Evolutionary conservation across 1,140 invertebrate species (phyloP).

Genomic region (Dreissena polymorpha): DNA sequence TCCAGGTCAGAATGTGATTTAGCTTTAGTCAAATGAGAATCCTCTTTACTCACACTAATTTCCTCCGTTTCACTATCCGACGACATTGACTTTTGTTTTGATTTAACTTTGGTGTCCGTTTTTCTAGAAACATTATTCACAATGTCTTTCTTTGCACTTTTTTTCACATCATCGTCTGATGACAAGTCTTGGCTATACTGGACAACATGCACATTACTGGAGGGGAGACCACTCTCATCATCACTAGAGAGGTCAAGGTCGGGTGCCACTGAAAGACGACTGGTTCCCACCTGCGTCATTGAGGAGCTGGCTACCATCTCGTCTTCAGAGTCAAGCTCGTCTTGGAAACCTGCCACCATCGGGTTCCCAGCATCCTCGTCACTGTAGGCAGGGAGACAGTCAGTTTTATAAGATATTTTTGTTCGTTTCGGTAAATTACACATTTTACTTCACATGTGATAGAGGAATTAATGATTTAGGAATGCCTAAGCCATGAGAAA

Average conservation of each 20-base stretch:
- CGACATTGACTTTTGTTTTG: constrained; percentile 1
- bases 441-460: too few species aligned
- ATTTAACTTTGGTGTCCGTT: neutral
- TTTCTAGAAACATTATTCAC: neutral
- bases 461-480: too few species aligned
- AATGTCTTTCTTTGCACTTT: neutral
- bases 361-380: constrained; percentile 91
- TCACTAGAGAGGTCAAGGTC: constrained; percentile 71
- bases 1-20: constrained; percentile 6
- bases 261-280: constrained; percentile 38
- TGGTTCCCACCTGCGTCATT: neutral
- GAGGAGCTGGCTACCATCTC: constrained; percentile 62
- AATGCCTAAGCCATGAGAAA: too few species aligned
- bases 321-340: constrained; percentile 84
- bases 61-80: constrained; percentile 31
- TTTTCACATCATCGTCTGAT: constrained; percentile 28
- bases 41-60: neutral
- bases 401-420: too few species aligned
- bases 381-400: constrained; percentile 7
- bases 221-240: constrained; percentile 61
- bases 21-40: neutral
- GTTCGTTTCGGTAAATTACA: too few species aligned
- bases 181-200: constrained; percentile 57
- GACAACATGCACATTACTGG: constrained; percentile 38
- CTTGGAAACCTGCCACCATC: constrained; percentile 91